phyloP scores from a whole-genome alignment of 2,888 invertebrate species.

The Hirtodrosophila duncani region DNA sequence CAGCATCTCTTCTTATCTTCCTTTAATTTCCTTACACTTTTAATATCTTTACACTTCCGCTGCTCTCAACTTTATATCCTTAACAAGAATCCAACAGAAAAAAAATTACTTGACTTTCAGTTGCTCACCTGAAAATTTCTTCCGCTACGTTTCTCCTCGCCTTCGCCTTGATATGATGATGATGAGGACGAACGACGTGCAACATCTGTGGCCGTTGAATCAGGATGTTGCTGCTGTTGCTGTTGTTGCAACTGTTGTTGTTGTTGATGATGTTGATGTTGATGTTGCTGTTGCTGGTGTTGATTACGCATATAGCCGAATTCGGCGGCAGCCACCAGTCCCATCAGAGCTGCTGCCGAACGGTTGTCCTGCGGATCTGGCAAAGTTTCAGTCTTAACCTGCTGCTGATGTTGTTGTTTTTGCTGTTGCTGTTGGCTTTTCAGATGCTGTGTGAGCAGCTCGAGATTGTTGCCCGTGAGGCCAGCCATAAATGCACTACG shows the following conservation, averaged over 20 bases:
- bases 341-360: conserved; percentile 60
- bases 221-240: conserved; percentile 76
- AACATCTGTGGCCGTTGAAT: conserved; percentile 77
- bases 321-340: conserved; percentile 58
- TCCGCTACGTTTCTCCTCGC: conserved; percentile 74
- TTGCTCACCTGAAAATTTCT: conserved; percentile 77
- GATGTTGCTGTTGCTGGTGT: conserved; percentile 64
- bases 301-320: conserved; percentile 67
- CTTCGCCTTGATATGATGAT: conserved; percentile 66
- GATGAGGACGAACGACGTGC: conserved; percentile 69
- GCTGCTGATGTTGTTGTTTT: conserved; percentile 55
- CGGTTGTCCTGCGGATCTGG: conserved; percentile 51
- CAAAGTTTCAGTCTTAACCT: conserved; percentile 35
- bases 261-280: conserved; percentile 34
- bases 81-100: not conserved
- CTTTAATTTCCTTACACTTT: too few relatives aligned
- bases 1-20: too few relatives aligned
- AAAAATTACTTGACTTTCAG: conserved; percentile 41
- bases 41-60: conserved; percentile 46
- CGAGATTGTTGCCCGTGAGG: conserved; percentile 72
- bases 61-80: conserved; percentile 23
- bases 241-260: conserved; percentile 45
- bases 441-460: conserved; percentile 72
- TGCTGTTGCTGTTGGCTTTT: conserved; percentile 58
- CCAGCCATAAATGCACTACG: conserved; percentile 75